Base-by-base conservation (phyloP, 2,113 vertebrate species). In the Apistogramma diplotaenia region DNA sequence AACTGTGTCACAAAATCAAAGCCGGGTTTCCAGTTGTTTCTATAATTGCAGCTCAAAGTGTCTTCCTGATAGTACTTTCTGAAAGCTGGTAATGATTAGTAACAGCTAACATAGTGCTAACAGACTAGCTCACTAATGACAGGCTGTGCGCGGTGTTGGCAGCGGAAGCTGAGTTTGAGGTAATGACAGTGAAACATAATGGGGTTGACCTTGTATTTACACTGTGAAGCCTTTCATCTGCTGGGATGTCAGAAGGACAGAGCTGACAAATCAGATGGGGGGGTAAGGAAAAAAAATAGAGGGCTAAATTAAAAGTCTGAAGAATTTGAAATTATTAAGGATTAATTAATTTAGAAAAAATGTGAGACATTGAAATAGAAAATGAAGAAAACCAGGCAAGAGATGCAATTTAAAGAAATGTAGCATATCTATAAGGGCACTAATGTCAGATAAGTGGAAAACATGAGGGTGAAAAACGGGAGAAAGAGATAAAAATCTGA, bases 121-220 rank as follows among this genome's bases (percentile, higher is more conserved):
- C 86, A 79, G 67, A 74, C 82, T 88, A 81, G 82, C 70, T 87
- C 78, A 55, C 74, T 93, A 94, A 94, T 94, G 87, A 94, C 82
- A 94, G 87, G 76, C 86, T 78, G 15, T 58, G 77, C 29, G 62
- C 56, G 75, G 85, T 67, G 73, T 75, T 86, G 72, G 88, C 79
- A 85, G 89, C 93, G 93, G 92, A 94, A 94, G 87, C 93, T 85
- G 62, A 88, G 84, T 90, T 85, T 86, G 78, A 79, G 88, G 71
- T 94, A 94, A 94, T 94, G 88, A 93, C 87, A 93, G 93, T 92
- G 90, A 78, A 74, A 81, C 53, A 49, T 85, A 87, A 85, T 88
- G 88, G 90, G 82, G 29, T 90, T 93, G 93, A 93, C 89, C 92
- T 89, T 92, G 87, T 93, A 93, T 93, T 94, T 94, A 93, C 93